These are phyloP conservation scores for Hydrophis major DNA, from an alignment of 2,797 vertebrate species.

Conservation along the genomic window DNA sequence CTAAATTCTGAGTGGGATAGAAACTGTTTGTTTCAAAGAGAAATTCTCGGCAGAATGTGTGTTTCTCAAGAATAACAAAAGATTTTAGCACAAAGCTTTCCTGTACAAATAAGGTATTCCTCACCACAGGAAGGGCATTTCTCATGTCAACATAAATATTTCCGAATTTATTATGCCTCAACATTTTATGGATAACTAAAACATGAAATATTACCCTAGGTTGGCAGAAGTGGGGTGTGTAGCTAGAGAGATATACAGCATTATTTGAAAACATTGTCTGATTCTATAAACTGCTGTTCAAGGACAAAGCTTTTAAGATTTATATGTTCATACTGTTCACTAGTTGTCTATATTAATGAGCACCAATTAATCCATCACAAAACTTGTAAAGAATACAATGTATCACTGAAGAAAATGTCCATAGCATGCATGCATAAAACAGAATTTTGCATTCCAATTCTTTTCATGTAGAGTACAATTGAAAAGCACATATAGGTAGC, in stretches of 20 bases:
- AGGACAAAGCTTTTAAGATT: neutral
- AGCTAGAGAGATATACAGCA: neutral
- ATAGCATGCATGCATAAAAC: neutral
- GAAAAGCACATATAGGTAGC: neutral
- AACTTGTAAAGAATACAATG: neutral
- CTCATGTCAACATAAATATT: neutral
- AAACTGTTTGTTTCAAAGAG: neutral
- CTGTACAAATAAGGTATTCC: neutral
- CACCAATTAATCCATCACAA: neutral
- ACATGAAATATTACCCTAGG: neutral
- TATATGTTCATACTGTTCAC: neutral
- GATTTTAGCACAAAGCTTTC: neutral
- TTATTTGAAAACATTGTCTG: neutral
- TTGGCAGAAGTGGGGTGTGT: neutral
- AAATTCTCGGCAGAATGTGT: neutral
- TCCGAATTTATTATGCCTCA: neutral
- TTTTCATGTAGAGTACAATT: neutral
- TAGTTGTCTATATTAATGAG: neutral
- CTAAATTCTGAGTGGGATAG: neutral
- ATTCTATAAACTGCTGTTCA: neutral
- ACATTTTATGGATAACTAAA: neutral
- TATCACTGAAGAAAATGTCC: neutral
- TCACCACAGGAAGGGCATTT: neutral
- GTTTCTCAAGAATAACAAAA: constrained; percentile 7
- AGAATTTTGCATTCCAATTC: neutral